Base-by-base conservation (phyloP, 37 sponge, comb jelly and placozoan genomes). In the Eunapius fragilis region DNA sequence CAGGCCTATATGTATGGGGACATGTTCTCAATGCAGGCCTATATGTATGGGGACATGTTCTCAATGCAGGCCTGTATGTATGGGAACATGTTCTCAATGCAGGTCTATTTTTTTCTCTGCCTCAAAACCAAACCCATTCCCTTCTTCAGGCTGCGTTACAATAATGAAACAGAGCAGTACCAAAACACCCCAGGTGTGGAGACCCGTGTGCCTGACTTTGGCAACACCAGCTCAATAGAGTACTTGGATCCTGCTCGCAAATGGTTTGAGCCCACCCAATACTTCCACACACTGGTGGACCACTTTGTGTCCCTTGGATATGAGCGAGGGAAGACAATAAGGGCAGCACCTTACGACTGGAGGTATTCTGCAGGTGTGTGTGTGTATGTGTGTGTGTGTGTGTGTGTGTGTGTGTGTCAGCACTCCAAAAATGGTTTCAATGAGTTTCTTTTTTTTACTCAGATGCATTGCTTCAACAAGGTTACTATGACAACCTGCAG, bases 281-380 rank as follows among this genome's bases (percentile, higher is more conserved):
- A 88, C 49, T 85, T 92, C 69, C 67, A 85, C 68, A 70, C 76
- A 31, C 58, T 58, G 58, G 58, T 96, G 37, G 72, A 90, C 34
- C 79, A 89, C 67, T 94, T 96, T 88, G 90, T 81, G 75, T 89
- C 87, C 32, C 70, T 89, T 67, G 99, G 99, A 0, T 96, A 96
- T 37, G 72, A 47, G 75, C 81, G 93, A 70, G 99, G 99, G 31
- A 87, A 88, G 77, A 84, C 68, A 58, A 94, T 98, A 41, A 81
- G 90, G 17, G 97, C 90, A 37, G 99, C 95, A 35, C 96, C 99
- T 0, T 98, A 96, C 78, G 99, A 98, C 84, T 98, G 95, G 97
- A 83, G 99, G 25, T 80, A 82, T 10, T 78, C 97, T n/a, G 91
- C 95, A 37, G 85, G 96, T 92, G 26, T 35, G 86, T 83, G 25